Conservation (phyloP, 2,888 invertebrate species). For the Macrosoma leucophasiata region DNA sequence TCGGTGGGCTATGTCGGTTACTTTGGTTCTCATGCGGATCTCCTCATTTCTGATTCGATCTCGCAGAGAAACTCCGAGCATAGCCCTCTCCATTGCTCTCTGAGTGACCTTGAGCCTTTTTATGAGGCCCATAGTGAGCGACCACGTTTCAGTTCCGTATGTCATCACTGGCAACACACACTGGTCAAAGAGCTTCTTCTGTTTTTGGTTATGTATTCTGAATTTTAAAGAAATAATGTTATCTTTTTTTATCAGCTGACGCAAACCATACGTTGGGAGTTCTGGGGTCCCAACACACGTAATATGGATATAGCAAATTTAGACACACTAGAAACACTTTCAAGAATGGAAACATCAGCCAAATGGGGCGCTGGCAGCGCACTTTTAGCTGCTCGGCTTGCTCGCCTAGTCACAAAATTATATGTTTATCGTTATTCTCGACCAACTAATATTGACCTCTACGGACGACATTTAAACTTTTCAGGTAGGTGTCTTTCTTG, state of each 20-base stretch:
- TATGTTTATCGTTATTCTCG: slow-evolving; percentile 76
- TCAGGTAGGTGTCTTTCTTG: slow-evolving; percentile 69
- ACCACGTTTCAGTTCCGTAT: too few relatives aligned
- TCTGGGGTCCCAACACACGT: slow-evolving; percentile 47
- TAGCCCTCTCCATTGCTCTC: too few relatives aligned
- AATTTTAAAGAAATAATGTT: neutral
- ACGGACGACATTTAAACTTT: slow-evolving; percentile 61
- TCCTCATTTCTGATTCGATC: too few relatives aligned
- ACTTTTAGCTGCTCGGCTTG: slow-evolving; percentile 72
- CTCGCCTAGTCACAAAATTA: slow-evolving; percentile 59
- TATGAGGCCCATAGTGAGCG: too few relatives aligned
- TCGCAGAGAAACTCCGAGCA: too few relatives aligned
- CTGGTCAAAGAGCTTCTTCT: too few relatives aligned
- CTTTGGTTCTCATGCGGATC: too few relatives aligned
- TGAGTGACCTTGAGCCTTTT: too few relatives aligned
- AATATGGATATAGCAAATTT: slow-evolving; percentile 43
- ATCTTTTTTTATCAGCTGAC: slow-evolving; percentile 35
- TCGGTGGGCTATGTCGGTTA: too few relatives aligned
- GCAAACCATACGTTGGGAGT: slow-evolving; percentile 76
- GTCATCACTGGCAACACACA: too few relatives aligned
- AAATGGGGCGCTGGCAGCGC: slow-evolving; percentile 73
- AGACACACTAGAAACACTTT: slow-evolving; percentile 59
- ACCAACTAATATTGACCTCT: slow-evolving; percentile 57
- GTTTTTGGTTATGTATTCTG: slow-evolving; percentile 10
- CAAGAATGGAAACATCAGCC: slow-evolving; percentile 75